Evolutionary conservation across 2,113 vertebrate genomes (phyloP), one percentile per base, ranked within the genome.

Genomic region (Casuarius casuarius): DNA sequence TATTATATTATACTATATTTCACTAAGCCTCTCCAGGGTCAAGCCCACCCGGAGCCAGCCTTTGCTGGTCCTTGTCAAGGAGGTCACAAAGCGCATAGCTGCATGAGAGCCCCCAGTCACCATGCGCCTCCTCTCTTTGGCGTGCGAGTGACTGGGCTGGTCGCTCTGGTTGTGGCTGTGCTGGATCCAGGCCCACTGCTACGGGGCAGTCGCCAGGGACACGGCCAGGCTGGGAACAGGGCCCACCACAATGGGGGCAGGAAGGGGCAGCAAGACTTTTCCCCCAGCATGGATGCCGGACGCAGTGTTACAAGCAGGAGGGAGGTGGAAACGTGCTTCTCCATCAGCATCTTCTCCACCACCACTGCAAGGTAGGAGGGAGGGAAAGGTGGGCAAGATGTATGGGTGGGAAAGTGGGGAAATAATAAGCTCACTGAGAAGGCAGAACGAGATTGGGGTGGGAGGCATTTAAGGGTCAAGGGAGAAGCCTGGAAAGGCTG

Each of bases 331-430:
- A 59, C 33, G 9, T 58, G 16, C 56, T 59, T 59, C 56, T 59
- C 29, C 17, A 33, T 59, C 29, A 59, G 56, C 18, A 17, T 33
- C 28, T 56, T 56, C 29, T 59, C 29, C 56, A 59, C 29, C 33
- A 59, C 29, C 25, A 26, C 31, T 12, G 40, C 61, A 35, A 28
- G 35, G 33, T 12, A 19, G 33, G 18, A 26, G 25, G 59, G 9
- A 12, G n/a, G 49, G 7, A 20, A 21, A n/a, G 22, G 10, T 28
- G 22, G 21, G 12, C 7, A 71, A 9, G 11, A 16, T 10, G 15
- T 10, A 18, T 23, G 1, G 3, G 1, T 7, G 4, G 9, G 10
- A 70, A 70, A 54, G 20, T 12, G 4, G 35, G 7, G 7, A 76
- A 46, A 77, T 56, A 13, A 33, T 6, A 72, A 67, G 7, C 25